Evolutionary conservation across 1,140 invertebrate genomes (phyloP).

Genomic region (Coelopa frigida): DNA sequence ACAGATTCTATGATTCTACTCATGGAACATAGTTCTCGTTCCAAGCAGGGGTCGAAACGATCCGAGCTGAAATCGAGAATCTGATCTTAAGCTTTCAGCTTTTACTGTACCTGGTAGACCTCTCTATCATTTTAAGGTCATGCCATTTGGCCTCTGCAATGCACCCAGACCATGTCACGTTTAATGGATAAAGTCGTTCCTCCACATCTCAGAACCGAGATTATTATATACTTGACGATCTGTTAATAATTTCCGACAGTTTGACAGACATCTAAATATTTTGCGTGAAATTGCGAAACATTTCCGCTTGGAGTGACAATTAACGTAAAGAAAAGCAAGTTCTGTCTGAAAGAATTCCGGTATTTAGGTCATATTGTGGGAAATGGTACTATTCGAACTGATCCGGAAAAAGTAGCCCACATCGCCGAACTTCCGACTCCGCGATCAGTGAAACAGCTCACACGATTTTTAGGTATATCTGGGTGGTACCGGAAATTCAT

Average conservation of each 20-base stretch:
- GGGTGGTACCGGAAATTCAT: slow-evolving; percentile 41
- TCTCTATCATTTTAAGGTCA: slow-evolving; percentile 26
- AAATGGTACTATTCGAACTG: slow-evolving; percentile 35
- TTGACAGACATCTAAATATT: slow-evolving; percentile 37
- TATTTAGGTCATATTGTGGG: slow-evolving; percentile 18
- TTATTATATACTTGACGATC: slow-evolving; percentile 26
- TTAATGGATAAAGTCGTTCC: slow-evolving; percentile 11
- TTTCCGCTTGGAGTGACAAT: slow-evolving; percentile 20
- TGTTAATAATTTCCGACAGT: slow-evolving; percentile 27
- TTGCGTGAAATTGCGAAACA: slow-evolving; percentile 17
- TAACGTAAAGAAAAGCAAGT: slow-evolving; percentile 14
- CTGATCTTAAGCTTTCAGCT: no score
- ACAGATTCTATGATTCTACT: no score
- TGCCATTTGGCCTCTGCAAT: slow-evolving; percentile 13
- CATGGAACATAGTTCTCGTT: no score
- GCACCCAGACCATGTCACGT: slow-evolving; percentile 7
- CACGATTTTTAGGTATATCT: slow-evolving; percentile 45
- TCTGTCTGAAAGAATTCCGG: slow-evolving; percentile 20
- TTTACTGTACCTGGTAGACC: slow-evolving; percentile 33
- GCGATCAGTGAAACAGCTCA: slow-evolving; percentile 31
- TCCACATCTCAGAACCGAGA: slow-evolving; percentile 1
- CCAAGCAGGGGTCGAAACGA: no score
- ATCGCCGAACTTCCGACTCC: slow-evolving; percentile 11
- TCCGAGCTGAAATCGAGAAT: no score
- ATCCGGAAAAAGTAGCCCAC: slow-evolving; percentile 22